Conservation (phyloP, 35 echinoderm and acorn worm species). For the Strongylocentrotus purpuratus region DNA sequence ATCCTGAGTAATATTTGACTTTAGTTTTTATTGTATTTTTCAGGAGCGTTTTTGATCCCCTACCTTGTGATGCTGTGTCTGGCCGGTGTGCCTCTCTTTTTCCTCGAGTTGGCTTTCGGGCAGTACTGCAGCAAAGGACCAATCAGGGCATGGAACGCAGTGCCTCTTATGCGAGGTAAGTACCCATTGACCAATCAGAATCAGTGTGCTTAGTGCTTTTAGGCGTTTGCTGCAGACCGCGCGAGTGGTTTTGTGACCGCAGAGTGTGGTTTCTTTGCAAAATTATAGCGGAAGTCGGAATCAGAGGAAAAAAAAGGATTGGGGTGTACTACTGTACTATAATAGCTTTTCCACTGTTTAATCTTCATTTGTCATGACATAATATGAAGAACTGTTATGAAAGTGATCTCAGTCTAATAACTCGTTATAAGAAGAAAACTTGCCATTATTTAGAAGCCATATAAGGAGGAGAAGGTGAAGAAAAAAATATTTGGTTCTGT, state of each 20-base stretch:
- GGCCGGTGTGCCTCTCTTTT: conserved; percentile 84
- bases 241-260: background rate
- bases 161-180: conserved; percentile 84
- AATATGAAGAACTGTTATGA: too few species aligned
- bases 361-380: too few species aligned
- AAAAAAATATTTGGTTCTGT: too few species aligned
- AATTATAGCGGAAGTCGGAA: too few species aligned
- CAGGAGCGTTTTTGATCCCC: conserved; percentile 91
- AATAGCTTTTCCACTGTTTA: too few species aligned
- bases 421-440: too few species aligned
- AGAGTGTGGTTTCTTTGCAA: too few species aligned
- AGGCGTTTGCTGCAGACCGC: background rate
- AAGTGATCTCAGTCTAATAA: too few species aligned
- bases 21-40: conserved; percentile 35
- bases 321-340: too few species aligned
- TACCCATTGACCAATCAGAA: conserved; percentile 29
- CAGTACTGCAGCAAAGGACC: conserved; percentile 81
- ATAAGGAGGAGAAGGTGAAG: too few species aligned
- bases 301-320: too few species aligned
- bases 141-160: conserved; percentile 71
- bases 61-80: conserved; percentile 86
- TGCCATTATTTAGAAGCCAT: too few species aligned
- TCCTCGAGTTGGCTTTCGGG: conserved; percentile 80
- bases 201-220: background rate
- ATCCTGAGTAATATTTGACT: background rate